Base-by-base conservation (phyloP, 1,140 invertebrate genomes). In the Brachionus paranguensis region DNA sequence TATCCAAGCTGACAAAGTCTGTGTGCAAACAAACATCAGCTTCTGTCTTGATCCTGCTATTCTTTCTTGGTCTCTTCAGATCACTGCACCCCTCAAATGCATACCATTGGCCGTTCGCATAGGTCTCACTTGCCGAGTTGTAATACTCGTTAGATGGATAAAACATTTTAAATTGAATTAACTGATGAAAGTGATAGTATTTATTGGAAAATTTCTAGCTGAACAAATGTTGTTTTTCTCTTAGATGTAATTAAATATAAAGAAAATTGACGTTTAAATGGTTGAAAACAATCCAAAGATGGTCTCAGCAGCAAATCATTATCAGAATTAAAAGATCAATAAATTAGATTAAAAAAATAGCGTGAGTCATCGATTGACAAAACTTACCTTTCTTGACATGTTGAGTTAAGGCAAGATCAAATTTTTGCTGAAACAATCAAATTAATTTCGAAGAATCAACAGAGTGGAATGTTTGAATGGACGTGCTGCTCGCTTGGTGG, bases 261-360 rank as follows among this genome's bases (percentile, higher is more conserved):
- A 47, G 45, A 55, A 55, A 55, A 17, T 55, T 72, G 27, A 41
- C 68, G 37, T 68, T 68, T 33, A 45, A 17, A 72, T 72, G 17
- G 29, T 41, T 72, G 17, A 72, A 17, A 72, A 45, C 6, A 43
- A 41, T 10, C 14, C 33, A 29, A 68, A 33, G 24, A 10, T 33
- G 37, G 29, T 72, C 68, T 41, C 29, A 72, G 37, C 68, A 72
- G 68, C 37, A 43, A 41, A 72, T 72, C 37, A 72, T 72, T 43
- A 72, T 68, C 64, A 72, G 6, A 70, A 70, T 70, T 70, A 70
- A 70, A 70, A 70, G 65, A 70, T 70, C 65, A 70, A 70, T 70
- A 20, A 72, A 72, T 72, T 72, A 41, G 68, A 72, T 72, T 72
- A 72, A 41, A 72, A 72, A 72, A 41, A 72, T 72, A 72, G 68